These are phyloP conservation scores for Anthopleura xanthogrammica DNA, from an alignment of 92 coral and sea anemone species.

Conservation along the genomic window DNA sequence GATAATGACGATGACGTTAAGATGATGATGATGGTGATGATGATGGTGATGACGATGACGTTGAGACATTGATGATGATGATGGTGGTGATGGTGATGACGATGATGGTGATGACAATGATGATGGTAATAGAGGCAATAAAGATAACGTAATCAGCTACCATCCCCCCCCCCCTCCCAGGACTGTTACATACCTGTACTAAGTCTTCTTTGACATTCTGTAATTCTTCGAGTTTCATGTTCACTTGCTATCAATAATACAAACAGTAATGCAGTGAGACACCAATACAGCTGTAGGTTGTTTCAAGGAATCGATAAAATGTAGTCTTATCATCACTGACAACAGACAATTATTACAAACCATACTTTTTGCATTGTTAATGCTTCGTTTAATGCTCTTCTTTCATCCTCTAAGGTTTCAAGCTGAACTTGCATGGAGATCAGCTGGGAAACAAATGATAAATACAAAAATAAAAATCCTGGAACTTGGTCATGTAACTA, in stretches of 20 bases:
- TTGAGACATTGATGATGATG: too few species aligned
- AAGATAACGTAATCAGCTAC: too few species aligned
- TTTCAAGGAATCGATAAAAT: too few species aligned
- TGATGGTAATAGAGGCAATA: too few species aligned
- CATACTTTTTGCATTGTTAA: slow-evolving; percentile 74
- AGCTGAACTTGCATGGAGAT: slow-evolving; percentile 62
- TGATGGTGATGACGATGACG: background rate
- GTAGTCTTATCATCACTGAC: too few species aligned
- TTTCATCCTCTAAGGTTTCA: slow-evolving; percentile 77
- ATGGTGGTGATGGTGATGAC: too few species aligned
- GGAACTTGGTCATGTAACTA: background rate
- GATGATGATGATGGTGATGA: background rate
- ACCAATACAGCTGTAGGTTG: background rate
- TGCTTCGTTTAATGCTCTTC: slow-evolving; percentile 50
- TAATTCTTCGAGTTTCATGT: slow-evolving; percentile 78
- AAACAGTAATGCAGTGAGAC: background rate
- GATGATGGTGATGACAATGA: too few species aligned
- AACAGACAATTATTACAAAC: background rate
- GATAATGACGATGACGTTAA: too few species aligned
- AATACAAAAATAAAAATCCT: background rate
- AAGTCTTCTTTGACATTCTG: slow-evolving; percentile 74
- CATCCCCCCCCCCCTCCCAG: too few species aligned
- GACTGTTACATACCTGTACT: slow-evolving; percentile 27
- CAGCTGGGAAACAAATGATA: slow-evolving; percentile 42
- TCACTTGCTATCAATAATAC: slow-evolving; percentile 61